Base-by-base conservation (phyloP, 2,797 vertebrate genomes). In the Molothrus ater region DNA sequence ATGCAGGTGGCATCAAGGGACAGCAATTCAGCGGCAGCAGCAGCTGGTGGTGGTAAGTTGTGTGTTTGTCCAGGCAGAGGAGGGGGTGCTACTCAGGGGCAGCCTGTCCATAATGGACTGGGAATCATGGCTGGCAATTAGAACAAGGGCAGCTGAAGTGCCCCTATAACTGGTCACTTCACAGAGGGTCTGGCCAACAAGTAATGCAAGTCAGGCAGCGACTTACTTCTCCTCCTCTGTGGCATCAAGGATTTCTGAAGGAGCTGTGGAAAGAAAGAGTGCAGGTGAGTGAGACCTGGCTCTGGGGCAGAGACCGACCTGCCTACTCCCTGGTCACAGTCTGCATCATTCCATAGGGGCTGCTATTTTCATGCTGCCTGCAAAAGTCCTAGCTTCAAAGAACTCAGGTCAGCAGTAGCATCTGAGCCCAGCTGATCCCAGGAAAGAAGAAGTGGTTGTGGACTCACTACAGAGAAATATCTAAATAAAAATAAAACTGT, bases 201-300 rank as follows among this genome's bases (percentile, higher is more conserved):
- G 65, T n/a, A 73, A 69, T 1, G 4, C 40, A 66, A 54, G 76
- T 57, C 56, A 64, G 80, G 47, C 48, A 71, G 57, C 31, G 57
- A 98, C 99, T 98, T 97, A 99, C 99, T 98, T 99, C 80, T 98
- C 97, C 83, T 98, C 98, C 87, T 99, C 99, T 0, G 98, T 97
- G 6, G 98, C 93, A 96, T 99, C 99, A 50, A 99, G 97, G 96
- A 99, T 98, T 96, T 98, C 98, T 34, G 97, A 88, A 14, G 99
- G 98, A 64, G 98, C 99, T 99, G 93, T 50, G 71, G 80, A 93
- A 90, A 68, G 38, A 86, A 73, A 90, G 40, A 95, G 43, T 12
- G 32, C 31, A 75, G n/a, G 60, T 2, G 5, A 86, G 57, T 91
- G 42, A 96, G 86, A 91, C 28, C 36, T 0, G 0, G 14, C 34